Percentiles rank a stretch among this genome's conserved stretches.
These are phyloP conservation scores for Ptilonorhynchus violaceus DNA, from an alignment of 2,113 vertebrate genomes.

Conservation along the genomic window DNA sequence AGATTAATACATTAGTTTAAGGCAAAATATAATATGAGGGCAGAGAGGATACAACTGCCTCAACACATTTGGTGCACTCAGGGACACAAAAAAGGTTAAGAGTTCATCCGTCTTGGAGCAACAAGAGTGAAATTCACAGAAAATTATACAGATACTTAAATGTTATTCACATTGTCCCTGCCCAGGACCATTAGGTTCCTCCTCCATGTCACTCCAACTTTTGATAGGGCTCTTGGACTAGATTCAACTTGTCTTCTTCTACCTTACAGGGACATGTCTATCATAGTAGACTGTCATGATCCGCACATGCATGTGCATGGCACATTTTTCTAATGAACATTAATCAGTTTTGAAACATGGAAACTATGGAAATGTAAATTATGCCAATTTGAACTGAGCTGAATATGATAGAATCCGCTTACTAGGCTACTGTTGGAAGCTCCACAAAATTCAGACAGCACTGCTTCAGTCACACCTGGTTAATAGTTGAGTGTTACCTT, in stretches of 20 bases:
- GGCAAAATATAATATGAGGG: neutral
- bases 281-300: neutral
- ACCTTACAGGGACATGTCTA: neutral
- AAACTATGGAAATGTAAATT: neutral
- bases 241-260: neutral
- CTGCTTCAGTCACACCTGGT: neutral
- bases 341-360: slow-evolving; percentile 8
- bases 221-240: neutral
- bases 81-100: neutral
- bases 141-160: neutral
- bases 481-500: neutral
- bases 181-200: neutral
- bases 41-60: neutral
- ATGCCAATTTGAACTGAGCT: neutral
- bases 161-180: neutral
- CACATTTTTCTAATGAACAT: neutral
- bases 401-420: neutral
- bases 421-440: neutral
- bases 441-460: neutral
- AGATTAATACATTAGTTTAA: neutral
- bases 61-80: neutral
- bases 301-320: neutral
- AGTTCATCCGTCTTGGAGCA: neutral
- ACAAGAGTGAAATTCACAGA: neutral
- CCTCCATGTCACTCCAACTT: neutral